These are phyloP conservation scores for Drosophila gunungcola DNA, from an alignment of 1,140 invertebrate species.

Conservation along the genomic window DNA sequence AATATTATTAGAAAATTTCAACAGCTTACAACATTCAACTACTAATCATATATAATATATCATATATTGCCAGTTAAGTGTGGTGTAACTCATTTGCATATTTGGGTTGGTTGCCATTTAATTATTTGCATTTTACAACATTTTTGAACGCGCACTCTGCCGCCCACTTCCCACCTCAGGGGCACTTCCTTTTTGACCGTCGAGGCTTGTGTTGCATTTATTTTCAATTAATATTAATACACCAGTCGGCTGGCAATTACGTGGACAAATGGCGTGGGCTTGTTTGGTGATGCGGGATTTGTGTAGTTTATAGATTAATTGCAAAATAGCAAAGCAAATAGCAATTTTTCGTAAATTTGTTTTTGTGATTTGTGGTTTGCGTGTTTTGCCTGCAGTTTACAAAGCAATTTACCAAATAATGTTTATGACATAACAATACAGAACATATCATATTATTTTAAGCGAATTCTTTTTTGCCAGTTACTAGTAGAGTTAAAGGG, in stretches of 20 bases:
- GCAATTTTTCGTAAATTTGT: conserved; percentile 16
- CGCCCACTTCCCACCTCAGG: not conserved
- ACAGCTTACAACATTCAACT: no score
- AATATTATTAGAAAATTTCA: no score
- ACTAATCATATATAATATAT: not conserved
- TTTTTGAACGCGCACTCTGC: conserved; percentile 41
- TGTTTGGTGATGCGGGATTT: not conserved
- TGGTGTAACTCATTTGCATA: conserved; percentile 73
- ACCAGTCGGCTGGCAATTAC: conserved; percentile 15
- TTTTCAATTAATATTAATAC: conserved; percentile 84
- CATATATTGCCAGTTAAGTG: conserved; percentile 14
- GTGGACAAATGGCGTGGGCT: not conserved
- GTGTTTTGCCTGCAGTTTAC: conserved; percentile 46
- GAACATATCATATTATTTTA: not conserved
- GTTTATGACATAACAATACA: conserved; percentile 60
- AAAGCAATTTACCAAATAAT: conserved; percentile 73
- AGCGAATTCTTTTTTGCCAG: conserved; percentile 47
- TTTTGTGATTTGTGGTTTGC: conserved; percentile 27
- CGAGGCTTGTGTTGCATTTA: conserved; percentile 76
- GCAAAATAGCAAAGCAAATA: conserved; percentile 46
- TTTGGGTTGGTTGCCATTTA: conserved; percentile 82
- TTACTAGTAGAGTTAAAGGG: no score
- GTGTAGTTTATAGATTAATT: conserved; percentile 67
- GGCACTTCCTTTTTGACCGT: conserved; percentile 56
- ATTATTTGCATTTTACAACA: conserved; percentile 78